A percentile compares a stretch with the other conserved stretches of the same genome.
These are phyloP conservation scores for Neoscelio sp. DNA, from an alignment of 2,888 invertebrate genomes.

Conservation along the genomic window DNA sequence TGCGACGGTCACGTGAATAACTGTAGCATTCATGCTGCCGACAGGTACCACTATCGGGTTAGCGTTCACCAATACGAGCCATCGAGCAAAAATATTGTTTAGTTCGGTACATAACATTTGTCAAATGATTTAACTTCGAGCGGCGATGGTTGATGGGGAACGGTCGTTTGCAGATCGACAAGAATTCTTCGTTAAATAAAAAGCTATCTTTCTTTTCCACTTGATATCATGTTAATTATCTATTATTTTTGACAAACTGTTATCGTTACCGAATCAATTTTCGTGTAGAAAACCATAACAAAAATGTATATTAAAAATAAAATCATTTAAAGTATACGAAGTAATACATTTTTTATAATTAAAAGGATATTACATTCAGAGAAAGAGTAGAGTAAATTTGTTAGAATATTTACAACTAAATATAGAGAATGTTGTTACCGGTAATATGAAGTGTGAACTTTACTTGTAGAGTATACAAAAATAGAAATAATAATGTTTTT, in stretches of 20 bases:
- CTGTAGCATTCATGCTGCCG: slow-evolving; percentile 76
- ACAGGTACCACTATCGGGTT: slow-evolving; percentile 74
- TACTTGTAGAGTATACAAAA: too few species aligned
- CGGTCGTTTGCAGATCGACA: slow-evolving; percentile 39
- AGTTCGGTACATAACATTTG: slow-evolving; percentile 78
- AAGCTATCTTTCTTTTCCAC: slow-evolving; percentile 47
- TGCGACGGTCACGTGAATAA: slow-evolving; percentile 75
- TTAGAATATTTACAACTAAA: too few species aligned
- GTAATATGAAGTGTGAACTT: too few species aligned
- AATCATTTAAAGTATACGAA: too few species aligned
- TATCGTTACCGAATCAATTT: too few species aligned
- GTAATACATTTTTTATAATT: too few species aligned
- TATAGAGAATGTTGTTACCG: too few species aligned
- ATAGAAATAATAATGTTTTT: too few species aligned
- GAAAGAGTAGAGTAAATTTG: too few species aligned
- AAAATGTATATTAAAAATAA: too few species aligned
- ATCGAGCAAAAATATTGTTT: slow-evolving; percentile 77
- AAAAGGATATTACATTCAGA: too few species aligned
- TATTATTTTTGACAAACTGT: slow-evolving; percentile 13
- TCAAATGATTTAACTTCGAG: slow-evolving; percentile 72
- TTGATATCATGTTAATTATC: slow-evolving; percentile 44
- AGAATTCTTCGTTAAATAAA: slow-evolving; percentile 35
- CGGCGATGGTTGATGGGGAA: slow-evolving; percentile 46
- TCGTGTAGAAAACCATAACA: too few species aligned
- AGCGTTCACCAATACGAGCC: slow-evolving; percentile 69